phyloP scores from a whole-genome alignment of 1,140 invertebrate genomes.

The Protaetia brevitarsis region DNA sequence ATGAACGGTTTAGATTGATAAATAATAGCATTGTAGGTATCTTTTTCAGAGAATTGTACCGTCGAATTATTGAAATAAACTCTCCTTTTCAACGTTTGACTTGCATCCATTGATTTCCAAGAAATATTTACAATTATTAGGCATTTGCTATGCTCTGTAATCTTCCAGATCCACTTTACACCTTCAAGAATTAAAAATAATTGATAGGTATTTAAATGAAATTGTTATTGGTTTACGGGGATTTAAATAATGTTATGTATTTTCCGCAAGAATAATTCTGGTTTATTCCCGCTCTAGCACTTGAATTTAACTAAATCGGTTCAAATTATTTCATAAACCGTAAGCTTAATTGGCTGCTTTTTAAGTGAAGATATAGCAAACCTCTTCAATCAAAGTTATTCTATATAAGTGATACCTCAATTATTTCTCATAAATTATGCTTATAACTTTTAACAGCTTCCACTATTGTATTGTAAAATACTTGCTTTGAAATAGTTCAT shows the following conservation, averaged over 20 bases:
- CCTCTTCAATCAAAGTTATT: too few species aligned
- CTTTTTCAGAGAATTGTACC: conserved; percentile 9
- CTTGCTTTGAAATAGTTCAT: too few species aligned
- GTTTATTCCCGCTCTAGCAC: neutral
- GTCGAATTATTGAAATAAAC: conserved; percentile 15
- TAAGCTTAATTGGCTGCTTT: too few species aligned
- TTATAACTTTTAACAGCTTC: too few species aligned
- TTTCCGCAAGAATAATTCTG: neutral
- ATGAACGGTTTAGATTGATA: conserved; percentile 12
- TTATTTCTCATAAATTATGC: too few species aligned
- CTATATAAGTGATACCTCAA: too few species aligned
- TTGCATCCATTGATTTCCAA: conserved; percentile 8
- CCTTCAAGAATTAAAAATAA: neutral
- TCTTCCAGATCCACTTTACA: neutral
- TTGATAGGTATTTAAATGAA: conserved; percentile 3
- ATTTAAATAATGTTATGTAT: neutral
- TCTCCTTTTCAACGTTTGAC: neutral
- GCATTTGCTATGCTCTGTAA: conserved; percentile 6
- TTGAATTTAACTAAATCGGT: too few species aligned
- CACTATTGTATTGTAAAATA: too few species aligned
- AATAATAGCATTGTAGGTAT: conserved; percentile 13
- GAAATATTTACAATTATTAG: conserved; percentile 6
- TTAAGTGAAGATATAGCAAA: too few species aligned
- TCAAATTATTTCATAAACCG: too few species aligned
- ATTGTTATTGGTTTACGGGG: neutral